Evolutionary conservation across 92 coral and sea anemone genomes (phyloP).

Genomic region (Bergia puertoricense): DNA sequence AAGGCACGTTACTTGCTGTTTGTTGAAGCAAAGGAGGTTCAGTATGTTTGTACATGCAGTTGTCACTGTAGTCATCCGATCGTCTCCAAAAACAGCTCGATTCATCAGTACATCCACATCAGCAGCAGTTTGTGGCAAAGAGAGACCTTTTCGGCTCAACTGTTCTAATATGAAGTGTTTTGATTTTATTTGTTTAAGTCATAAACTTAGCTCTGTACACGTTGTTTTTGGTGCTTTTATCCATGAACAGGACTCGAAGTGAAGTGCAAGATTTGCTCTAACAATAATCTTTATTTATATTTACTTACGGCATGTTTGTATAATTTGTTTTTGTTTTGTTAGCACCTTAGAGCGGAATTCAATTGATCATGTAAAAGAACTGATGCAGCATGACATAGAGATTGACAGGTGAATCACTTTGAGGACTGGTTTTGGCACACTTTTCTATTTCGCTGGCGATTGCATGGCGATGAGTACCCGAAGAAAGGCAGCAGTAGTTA

Average conservation of each 20-base stretch:
- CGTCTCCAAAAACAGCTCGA: background rate
- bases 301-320: slow-evolving; percentile 27
- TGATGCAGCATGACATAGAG: slow-evolving; percentile 41
- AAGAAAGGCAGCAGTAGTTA: slow-evolving; percentile 39
- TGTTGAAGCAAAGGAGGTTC: background rate
- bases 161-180: background rate
- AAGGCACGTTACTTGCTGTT: background rate
- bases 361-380: slow-evolving; percentile 45
- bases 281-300: slow-evolving; percentile 1
- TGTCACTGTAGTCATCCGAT: background rate
- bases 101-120: background rate
- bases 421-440: slow-evolving; percentile 11
- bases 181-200: background rate
- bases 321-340: slow-evolving; percentile 26
- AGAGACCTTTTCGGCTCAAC: background rate
- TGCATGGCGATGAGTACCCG: slow-evolving; percentile 44
- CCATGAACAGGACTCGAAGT: background rate
- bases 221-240: background rate
- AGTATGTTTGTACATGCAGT: slow-evolving; percentile 3
- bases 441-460: background rate
- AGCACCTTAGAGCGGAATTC: slow-evolving; percentile 51
- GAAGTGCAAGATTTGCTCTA: background rate
- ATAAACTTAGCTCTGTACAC: background rate
- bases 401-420: slow-evolving; percentile 43
- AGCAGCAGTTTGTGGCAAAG: background rate